A percentile compares a stretch with the other conserved stretches of the same genome.
Evolutionary conservation across 23 tunicate species (phyloP).

Genomic region (Botrylloides violaceus): DNA sequence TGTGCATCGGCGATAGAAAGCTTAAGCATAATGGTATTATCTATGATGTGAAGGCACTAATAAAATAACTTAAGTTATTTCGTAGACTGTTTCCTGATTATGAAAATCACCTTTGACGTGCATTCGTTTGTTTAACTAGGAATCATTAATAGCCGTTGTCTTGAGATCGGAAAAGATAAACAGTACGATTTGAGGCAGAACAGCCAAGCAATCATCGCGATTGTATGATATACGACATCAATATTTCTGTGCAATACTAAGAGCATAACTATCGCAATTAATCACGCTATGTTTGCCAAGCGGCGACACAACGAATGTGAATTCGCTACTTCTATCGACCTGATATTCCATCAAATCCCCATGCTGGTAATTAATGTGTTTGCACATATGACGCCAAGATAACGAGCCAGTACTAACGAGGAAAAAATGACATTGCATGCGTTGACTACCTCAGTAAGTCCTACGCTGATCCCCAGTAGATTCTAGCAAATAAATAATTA

Average conservation of each 20-base stretch:
- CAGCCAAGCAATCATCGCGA: neutral
- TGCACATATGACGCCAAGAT: conserved; percentile 3
- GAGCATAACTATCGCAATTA: neutral
- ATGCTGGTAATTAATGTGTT: conserved; percentile 2
- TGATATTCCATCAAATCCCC: neutral
- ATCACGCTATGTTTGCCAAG: neutral
- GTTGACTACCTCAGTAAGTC: neutral
- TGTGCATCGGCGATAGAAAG: neutral
- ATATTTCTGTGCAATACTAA: neutral
- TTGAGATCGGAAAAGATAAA: neutral
- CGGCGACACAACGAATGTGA: conserved; percentile 1
- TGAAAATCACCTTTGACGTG: conserved; percentile 3
- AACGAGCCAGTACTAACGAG: neutral
- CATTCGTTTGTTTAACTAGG: neutral
- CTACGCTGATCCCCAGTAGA: neutral
- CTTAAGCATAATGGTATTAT: neutral
- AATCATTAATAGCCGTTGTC: neutral
- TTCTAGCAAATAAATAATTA: neutral
- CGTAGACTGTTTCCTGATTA: neutral
- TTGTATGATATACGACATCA: neutral
- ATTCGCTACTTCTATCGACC: conserved; percentile 3
- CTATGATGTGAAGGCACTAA: neutral
- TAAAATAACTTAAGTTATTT: neutral
- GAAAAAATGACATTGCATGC: neutral
- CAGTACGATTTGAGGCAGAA: neutral